Evolutionary conservation across 1,140 invertebrate genomes (phyloP), one percentile per base, ranked within the genome.

Genomic region (Hyles vespertilio): DNA sequence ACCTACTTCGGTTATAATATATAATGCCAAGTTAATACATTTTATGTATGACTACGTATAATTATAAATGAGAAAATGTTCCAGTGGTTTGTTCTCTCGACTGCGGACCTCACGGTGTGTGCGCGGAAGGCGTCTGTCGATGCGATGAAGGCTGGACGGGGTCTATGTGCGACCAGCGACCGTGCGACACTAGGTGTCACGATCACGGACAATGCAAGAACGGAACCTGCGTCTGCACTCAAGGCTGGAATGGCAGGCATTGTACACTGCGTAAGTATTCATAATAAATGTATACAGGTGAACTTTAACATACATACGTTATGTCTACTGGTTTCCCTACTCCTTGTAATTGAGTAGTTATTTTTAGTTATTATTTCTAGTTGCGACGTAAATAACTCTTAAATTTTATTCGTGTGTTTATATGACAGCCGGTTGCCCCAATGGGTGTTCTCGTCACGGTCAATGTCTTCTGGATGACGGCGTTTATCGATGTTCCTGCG

Each of bases 171-270:
- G 96, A 98, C 84, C 94, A 96, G 74, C 91, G 95, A 61, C 94
- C 96, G 9, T 98, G 97, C 86, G 96, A 98, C 78, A 81, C 92
- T n/a, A 94, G 98, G 55, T 98, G 97, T 81, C 93, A 94, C n/a
- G 96, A 98, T 70, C 96, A 98, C 75, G 98, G 98, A 0, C 96
- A 97, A 82, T 99, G 98, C 88, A 95, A 96, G 79, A 99, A 99
- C 85, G 98, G 98, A 40, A 98, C 96, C 32, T 99, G 98, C 84
- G 94, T 98, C 48, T 99, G 98, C 86, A 94, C 95, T 12, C 95
- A 97, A 85, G 98, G 98, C 57, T 99, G 98, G 98, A 99, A 99
- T 89, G 98, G 98, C 63, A 93, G 95, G 73, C 97, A 98, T 79
- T 99, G 98, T 89, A 98, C 97, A 40, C 86, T 99, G 72, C 95